Evolutionary conservation across 2,113 vertebrate genomes (phyloP), one percentile per base, ranked within the genome.

Genomic region (Equus przewalskii): DNA sequence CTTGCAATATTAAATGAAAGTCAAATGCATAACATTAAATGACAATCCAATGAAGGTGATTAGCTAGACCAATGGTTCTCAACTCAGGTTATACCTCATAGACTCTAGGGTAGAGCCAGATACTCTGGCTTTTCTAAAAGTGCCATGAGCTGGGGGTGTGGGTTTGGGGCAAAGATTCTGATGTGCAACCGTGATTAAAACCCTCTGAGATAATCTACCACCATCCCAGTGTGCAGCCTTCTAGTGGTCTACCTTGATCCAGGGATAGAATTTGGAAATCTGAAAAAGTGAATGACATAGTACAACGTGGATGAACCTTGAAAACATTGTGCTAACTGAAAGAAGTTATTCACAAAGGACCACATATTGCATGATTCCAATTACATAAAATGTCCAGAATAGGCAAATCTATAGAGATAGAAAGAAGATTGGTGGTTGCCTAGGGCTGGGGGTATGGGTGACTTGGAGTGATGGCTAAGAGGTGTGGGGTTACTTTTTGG

Each of bases 1-100:
- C 46, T 87, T 97, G 69, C 44, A 44, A 12, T 86, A 78, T 91
- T 80, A 83, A 76, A 58, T 95, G 89, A 93, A 95, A 97, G 44
- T 92, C 96, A 95, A 92, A 85, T 76, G 56, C 11, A 24, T 89
- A 83, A 51, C 49, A 60, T 81, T 82, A 89, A 89, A 60, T 67
- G 95, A 91, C 65, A 95, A 92, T 30, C 11, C 79, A 86, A 8
- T 46, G 49, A 70, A 95, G 62, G 28, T 79, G 92, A 92, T 85
- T 65, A 82, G 44, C 89, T 93, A 65, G 88, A 70, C 41, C 49
- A 69, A 49, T 72, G 36, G 19, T 92, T 92, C 51, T 91, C 80
- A 64, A 36, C 51, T 70, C 82, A 65, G 90, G 70, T 30, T 85
- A 60, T 6, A 58, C 11, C 5, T 19, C 70, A 30, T 12, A 65